Evolutionary conservation across 2,113 vertebrate species (phyloP), one percentile per base, ranked within the genome.

Genomic region (Strigops habroptila): DNA sequence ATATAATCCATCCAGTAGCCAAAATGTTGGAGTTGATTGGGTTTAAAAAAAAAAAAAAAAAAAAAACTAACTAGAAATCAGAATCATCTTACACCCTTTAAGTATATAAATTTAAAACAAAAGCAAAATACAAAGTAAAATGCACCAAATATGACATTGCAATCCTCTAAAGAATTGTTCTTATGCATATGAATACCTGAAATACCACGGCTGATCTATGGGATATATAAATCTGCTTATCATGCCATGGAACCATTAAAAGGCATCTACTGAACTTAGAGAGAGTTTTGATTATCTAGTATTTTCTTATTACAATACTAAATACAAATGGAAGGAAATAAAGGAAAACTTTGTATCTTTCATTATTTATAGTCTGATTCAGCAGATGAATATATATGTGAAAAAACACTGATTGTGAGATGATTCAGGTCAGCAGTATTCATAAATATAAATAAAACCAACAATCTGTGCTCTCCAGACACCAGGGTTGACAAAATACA

Each of bases 371-470:
- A 84, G 33, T 78, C 78, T 83, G 84, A 93, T 79, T 94, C 86
- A 92, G 74, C 63, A 94, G 77, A 84, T 1, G 2, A 86, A 89
- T 39, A 10, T 62, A 35, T 82, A 62, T 33, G n/a, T 0, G 19
- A 30, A 90, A 86, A 24, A 55, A 30, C 18, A 60, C 25, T 25
- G 17, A 63, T 86, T 48, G 11, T 55, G 70, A 59, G 37, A 53
- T 30, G 15, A 65, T 85, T 70, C 52, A 79, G 68, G 30, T 91
- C 75, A 90, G 57, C 0, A 8, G 52, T 85, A 82, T 63, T 88
- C 79, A 46, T 73, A 88, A 77, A 80, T 48, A 95, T 39, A 86
- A 93, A 85, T 67, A 93, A 94, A 95, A 19, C 35, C 51, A 89
- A 86, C 44, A 80, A 48, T 43, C 52, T 79, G 25, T 68, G 76